Conservation (phyloP, 2,888 invertebrate species). For the Drosophila trichaetosa region DNA sequence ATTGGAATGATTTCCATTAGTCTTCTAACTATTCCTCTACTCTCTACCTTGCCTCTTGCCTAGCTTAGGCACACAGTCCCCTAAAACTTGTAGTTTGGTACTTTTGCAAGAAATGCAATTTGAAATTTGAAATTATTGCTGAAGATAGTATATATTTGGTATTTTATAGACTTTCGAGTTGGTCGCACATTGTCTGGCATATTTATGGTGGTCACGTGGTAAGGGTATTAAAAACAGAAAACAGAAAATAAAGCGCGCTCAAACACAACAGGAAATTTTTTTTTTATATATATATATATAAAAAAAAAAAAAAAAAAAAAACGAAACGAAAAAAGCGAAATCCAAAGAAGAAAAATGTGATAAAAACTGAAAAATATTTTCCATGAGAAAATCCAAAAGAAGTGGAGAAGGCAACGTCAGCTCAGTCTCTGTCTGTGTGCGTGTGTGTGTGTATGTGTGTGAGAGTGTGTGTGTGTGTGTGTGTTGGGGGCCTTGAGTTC, state of each 20-base stretch:
- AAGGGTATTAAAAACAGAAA: slow-evolving; percentile 53
- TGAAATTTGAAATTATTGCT: background rate
- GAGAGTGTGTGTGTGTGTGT: slow-evolving; percentile 19
- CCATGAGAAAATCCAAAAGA: slow-evolving; percentile 82
- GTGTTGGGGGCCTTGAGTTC: slow-evolving; percentile 54
- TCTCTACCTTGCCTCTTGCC: background rate
- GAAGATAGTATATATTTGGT: background rate
- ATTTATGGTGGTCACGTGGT: slow-evolving; percentile 26
- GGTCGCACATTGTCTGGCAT: slow-evolving; percentile 12
- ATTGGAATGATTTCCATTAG: background rate
- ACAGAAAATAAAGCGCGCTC: slow-evolving; percentile 59
- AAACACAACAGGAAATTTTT: slow-evolving; percentile 54
- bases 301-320: slow-evolving; percentile 47
- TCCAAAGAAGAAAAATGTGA: slow-evolving; percentile 80
- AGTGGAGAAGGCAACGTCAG: slow-evolving; percentile 57
- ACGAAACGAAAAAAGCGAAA: slow-evolving; percentile 64
- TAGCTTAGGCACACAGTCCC: background rate
- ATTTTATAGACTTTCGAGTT: background rate
- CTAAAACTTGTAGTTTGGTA: background rate
- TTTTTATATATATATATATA: background rate
- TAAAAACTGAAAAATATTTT: slow-evolving; percentile 83
- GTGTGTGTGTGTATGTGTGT: slow-evolving; percentile 13
- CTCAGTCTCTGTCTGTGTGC: slow-evolving; percentile 22
- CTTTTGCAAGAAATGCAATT: background rate
- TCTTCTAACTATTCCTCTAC: background rate